Evolutionary conservation across 2,113 vertebrate species (phyloP), one percentile per base, ranked within the genome.

Genomic region (Oncorhynchus clarkii): DNA sequence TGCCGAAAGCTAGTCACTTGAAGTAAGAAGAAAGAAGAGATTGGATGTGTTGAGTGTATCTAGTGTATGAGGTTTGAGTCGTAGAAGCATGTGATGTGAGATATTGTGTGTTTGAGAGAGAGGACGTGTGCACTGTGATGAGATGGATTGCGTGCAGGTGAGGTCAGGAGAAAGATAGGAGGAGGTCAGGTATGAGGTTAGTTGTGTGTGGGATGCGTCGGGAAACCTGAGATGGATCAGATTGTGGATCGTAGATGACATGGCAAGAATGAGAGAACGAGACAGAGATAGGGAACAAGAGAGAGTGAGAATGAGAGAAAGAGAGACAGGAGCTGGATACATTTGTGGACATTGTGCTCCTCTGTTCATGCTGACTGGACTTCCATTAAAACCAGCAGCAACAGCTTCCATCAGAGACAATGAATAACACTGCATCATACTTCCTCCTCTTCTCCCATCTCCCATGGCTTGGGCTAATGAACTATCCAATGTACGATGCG

Each of bases 121-220:
- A 34, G 72, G 73, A 60, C 78, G 70, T n/a, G 29, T 26, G 65
- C 60, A 66, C 81, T 71, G 59, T 66, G 80, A 74, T 78, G 78
- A 76, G 79, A 74, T 66, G 80, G 80, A 69, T 84, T 72, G 78
- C 76, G 72, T 74, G 85, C 73, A 83, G 81, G 84, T 84, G 83
- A 29, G 65, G 64, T 79, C 64, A 59, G 76, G 77, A 64, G 66
- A 85, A 67, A 72, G n/a, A 72, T 49, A 71, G 67, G 72, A 26
- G 13, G 71, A 80, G 86, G 82, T 80, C 73, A 77, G 48, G 54
- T 70, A 78, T 74, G 74, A 73, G 72, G 59, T 74, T 13, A 20
- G 7, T 20, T 70, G 74, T 8, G 34, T 67, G 78, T 39, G 67
- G 72, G 39, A 24, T 75, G 71, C 14, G 82, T 54, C 67, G n/a